Percentiles rank a stretch among this genome's conserved stretches.
phyloP scores from a whole-genome alignment of 2,888 invertebrate species.

The Spialia ferax region DNA sequence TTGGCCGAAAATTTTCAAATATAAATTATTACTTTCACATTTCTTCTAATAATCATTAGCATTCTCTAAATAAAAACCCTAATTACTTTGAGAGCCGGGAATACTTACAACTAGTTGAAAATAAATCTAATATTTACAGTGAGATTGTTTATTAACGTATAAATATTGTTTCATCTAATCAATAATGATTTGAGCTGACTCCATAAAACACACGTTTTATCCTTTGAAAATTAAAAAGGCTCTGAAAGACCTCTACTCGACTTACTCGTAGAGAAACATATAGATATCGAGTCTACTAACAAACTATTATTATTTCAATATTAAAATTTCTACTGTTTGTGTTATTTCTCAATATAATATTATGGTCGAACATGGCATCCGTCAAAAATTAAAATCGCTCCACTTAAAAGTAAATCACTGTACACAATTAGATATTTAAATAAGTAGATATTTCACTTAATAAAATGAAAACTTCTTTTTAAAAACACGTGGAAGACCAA shows the following conservation, averaged over 20 bases:
- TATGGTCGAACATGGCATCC: slow-evolving; percentile 63
- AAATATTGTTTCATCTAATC: slow-evolving; percentile 82
- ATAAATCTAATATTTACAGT: slow-evolving; percentile 82
- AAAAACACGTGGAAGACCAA: slow-evolving; percentile 82
- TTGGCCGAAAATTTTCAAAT: slow-evolving; percentile 80
- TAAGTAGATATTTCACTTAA: slow-evolving; percentile 72
- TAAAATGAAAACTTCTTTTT: slow-evolving; percentile 62
- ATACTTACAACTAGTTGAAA: slow-evolving; percentile 75
- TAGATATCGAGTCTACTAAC: slow-evolving; percentile 45
- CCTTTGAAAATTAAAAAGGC: slow-evolving; percentile 53
- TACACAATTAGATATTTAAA: slow-evolving; percentile 71
- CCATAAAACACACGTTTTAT: slow-evolving; percentile 59
- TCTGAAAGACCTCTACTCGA: slow-evolving; percentile 53
- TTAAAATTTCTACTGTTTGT: slow-evolving; percentile 52
- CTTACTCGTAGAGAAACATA: slow-evolving; percentile 52
- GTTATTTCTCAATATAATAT: slow-evolving; percentile 47
- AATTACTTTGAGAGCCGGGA: slow-evolving; percentile 87
- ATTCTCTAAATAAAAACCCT: slow-evolving; percentile 72
- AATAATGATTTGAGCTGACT: slow-evolving; percentile 82
- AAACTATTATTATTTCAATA: slow-evolving; percentile 45
- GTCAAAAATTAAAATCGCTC: slow-evolving; percentile 57
- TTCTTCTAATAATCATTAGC: slow-evolving; percentile 65
- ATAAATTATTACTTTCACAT: slow-evolving; percentile 76
- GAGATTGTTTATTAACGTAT: slow-evolving; percentile 77
- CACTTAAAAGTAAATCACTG: slow-evolving; percentile 63